These are phyloP conservation scores for Pedicia rivosa DNA, from an alignment of 2,888 invertebrate species.

Conservation along the genomic window DNA sequence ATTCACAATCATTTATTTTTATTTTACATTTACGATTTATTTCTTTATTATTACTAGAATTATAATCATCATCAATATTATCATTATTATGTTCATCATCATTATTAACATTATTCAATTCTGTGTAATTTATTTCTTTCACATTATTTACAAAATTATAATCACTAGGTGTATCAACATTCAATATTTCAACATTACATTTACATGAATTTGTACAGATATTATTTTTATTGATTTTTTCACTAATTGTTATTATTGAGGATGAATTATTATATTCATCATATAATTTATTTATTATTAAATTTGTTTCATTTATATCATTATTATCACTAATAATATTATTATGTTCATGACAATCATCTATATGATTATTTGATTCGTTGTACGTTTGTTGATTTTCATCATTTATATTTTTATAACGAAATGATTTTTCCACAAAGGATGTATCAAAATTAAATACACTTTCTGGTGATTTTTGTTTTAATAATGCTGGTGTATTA, in stretches of 20 bases:
- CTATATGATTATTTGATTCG: too few species aligned
- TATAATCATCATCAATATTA: not conserved
- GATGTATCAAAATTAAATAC: slow-evolving; percentile 16
- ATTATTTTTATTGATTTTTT: slow-evolving; percentile 19
- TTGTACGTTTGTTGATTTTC: too few species aligned
- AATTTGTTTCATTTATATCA: slow-evolving; percentile 16
- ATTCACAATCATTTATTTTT: slow-evolving; percentile 8
- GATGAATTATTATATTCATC: slow-evolving; percentile 38
- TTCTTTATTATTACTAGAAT: too few species aligned
- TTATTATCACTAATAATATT: not conserved
- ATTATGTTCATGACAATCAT: not conserved
- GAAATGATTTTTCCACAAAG: slow-evolving; percentile 15
- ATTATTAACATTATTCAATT: not conserved
- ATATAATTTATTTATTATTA: slow-evolving; percentile 41
- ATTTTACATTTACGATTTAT: not conserved
- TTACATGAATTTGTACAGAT: slow-evolving; percentile 24
- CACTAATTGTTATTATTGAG: too few species aligned
- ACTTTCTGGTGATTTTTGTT: slow-evolving; percentile 11
- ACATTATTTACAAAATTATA: too few species aligned
- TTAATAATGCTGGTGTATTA: slow-evolving; percentile 3
- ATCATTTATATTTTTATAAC: slow-evolving; percentile 16
- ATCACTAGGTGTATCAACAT: not conserved
- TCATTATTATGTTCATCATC: slow-evolving; percentile 1
- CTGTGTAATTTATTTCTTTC: not conserved
- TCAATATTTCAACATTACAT: slow-evolving; percentile 17